Evolutionary conservation across 2,797 vertebrate genomes (phyloP), one percentile per base, ranked within the genome.

Genomic region (Gymnocypris eckloni): DNA sequence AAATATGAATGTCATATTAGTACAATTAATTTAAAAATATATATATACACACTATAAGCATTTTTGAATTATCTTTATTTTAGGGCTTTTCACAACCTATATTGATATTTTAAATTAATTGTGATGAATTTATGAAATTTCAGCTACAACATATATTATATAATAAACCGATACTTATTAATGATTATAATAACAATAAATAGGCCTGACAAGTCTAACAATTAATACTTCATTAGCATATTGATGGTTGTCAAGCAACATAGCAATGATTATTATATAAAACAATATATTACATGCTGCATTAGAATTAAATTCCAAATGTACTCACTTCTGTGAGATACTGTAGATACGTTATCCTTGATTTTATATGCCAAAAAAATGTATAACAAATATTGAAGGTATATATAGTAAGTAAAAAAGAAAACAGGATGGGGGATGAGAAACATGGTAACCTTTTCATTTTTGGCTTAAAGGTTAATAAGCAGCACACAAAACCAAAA

Each of bases 381-480:
- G 28, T 33, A 33, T 33, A 33, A 83, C 86, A 43, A 43, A 88
- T 90, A 92, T 88, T 75, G 88, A 77, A 79, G 28, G 56, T 56
- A 22, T 39, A 39, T 83, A 20, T 10, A n/a, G 12, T n/a, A 86
- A 82, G 64, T 80, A 48, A 64, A 75, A 54, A 76, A 75, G 48
- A 72, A 81, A 61, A 91, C 86, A 90, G 52, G 25, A 13, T 41
- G 22, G 66, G n/a, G 66, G 79, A 59, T 86, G 91, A 88, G 90
- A 88, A 91, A 91, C 82, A 86, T 78, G 79, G 82, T 90, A 92
- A 93, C 93, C 93, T 94, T 94, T 94, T 92, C 90, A 92, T 90
- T 89, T 82, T 79, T 82, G 87, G 89, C 89, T 92, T 86, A 94
- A 94, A 94, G 92, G 93, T 94, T 94, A 93, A 94, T 91, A 93